Evolutionary conservation across 2,113 vertebrate species (phyloP).

Genomic region (Aldabrachelys gigantea): DNA sequence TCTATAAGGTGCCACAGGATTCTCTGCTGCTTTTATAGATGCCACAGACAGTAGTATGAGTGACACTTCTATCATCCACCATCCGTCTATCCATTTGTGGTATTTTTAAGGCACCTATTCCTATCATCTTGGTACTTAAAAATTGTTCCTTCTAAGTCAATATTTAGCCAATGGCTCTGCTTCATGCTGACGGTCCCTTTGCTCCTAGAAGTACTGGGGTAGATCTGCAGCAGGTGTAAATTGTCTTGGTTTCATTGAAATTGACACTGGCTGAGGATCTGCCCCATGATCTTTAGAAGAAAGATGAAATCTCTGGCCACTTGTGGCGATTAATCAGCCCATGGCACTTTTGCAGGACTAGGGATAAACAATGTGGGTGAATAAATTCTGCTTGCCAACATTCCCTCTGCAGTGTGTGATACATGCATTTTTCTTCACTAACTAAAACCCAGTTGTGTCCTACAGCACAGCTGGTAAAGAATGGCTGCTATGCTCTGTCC

Average conservation of each 20-base stretch:
- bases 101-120: background rate
- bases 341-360: background rate
- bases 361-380: background rate
- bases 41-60: background rate
- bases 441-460: background rate
- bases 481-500: background rate
- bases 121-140: background rate
- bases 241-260: fast-evolving
- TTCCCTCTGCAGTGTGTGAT: background rate
- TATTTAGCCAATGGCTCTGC: background rate
- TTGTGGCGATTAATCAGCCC: background rate
- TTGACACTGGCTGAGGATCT: background rate
- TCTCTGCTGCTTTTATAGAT: background rate
- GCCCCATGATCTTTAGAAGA: background rate
- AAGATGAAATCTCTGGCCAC: background rate
- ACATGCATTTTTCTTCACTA: background rate
- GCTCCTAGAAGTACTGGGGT: fast-evolving
- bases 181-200: fast-evolving
- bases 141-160: background rate
- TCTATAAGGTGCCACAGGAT: no score
- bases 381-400: background rate
- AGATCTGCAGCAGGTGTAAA: background rate
- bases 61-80: background rate
- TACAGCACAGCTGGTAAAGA: background rate
- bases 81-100: fast-evolving